phyloP scores from a whole-genome alignment of 2,113 vertebrate genomes.

The Oryzias woworae region DNA sequence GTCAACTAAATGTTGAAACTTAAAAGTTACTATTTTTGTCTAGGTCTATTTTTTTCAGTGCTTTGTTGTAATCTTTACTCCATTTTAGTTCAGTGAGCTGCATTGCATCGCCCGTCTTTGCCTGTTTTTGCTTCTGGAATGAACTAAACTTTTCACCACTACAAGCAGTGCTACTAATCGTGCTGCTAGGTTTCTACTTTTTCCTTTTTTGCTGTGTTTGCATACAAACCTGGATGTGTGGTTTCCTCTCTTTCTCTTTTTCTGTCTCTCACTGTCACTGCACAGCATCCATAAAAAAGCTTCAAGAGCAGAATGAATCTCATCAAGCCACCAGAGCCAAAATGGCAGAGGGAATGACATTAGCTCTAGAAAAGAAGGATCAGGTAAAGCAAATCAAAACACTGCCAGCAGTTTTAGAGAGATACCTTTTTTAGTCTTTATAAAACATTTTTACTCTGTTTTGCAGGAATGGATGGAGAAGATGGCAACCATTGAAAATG shows the following conservation, averaged over 20 bases:
- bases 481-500: constrained; percentile 85
- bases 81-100: background rate
- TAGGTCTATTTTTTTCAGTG: too few species aligned
- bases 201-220: constrained; percentile 1
- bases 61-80: background rate
- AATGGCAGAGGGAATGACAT: constrained; percentile 89
- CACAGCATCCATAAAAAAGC: constrained; percentile 92
- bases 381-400: constrained; percentile 78
- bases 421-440: background rate
- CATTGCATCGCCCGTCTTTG: constrained; percentile 27
- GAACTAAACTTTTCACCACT: constrained; percentile 43
- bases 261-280: constrained; percentile 11
- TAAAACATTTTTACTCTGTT: constrained; percentile 8
- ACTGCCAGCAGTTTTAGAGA: fast-evolving
- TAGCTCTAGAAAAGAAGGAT: constrained; percentile 92
- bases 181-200: background rate
- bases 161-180: constrained; percentile 33
- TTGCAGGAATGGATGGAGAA: constrained; percentile 93
- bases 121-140: constrained; percentile 34
- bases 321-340: constrained; percentile 90
- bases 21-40: too few species aligned
- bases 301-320: constrained; percentile 94
- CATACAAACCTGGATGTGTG: constrained; percentile 35
- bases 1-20: too few species aligned
- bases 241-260: constrained; percentile 23